Base-by-base conservation (phyloP, 2,113 vertebrate species). In the Gorsachius goisagi region DNA sequence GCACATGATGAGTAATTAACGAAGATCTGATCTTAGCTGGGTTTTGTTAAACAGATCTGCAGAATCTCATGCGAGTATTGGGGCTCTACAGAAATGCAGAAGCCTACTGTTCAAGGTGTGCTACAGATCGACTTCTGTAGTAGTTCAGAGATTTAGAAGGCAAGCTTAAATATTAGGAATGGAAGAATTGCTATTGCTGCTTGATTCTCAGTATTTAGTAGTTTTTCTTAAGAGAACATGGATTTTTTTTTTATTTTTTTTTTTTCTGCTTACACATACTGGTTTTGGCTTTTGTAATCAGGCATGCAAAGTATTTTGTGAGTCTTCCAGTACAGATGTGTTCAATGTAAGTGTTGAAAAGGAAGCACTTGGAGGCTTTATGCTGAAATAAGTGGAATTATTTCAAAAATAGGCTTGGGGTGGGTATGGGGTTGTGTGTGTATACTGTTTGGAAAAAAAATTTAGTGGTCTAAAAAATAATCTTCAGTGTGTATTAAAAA, bases 341-440 rank as follows among this genome's bases (percentile, higher is more conserved):
- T 89, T 95, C 49, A 76, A 2, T 69, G 37, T 37, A 49, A 82
- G 41, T 7, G 8, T 35, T 80, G 78, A 66, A 94, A 62, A 94
- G 91, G 91, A 95, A 94, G 63, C 87, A 95, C 74, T 91, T 93
- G 92, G 87, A 78, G 69, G 53, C 47, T 94, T 97, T 92, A 66
- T 73, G 73, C 66, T 91, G 64, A 88, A 93, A 56, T 60, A 58
- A 82, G 64, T 75, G 72, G 49, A 92, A 95, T 95, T 92, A 71
- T 74, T 96, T 94, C 58, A 81, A 90, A 84, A 95, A 47, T 78
- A 66, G 77, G 33, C 39, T 30, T 89, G 56, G 26, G 21, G 17
- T 78, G 77, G 81, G 37, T 0, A 1, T 94, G 85, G 21, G 27
- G n/a, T 81, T 88, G 30, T 55, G 33, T 44, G 22, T 3, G 1